These are phyloP conservation scores for Hippocampus comes DNA, from an alignment of 2,113 vertebrate species.

Conservation along the genomic window DNA sequence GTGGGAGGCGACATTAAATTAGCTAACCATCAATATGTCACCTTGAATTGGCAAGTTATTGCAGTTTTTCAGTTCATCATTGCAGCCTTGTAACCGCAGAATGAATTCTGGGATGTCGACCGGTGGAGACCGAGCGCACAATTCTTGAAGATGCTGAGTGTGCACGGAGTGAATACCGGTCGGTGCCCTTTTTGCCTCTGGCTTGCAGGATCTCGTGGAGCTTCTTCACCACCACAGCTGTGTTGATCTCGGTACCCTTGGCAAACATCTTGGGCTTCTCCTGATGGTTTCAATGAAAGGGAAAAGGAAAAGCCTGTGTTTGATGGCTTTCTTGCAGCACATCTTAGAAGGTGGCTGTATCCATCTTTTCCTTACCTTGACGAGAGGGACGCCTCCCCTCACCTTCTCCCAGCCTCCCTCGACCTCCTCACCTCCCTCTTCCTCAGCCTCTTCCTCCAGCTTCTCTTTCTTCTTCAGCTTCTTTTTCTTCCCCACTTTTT, in stretches of 20 bases:
- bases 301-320: neutral
- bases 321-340: neutral
- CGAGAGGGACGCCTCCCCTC: conserved; percentile 76
- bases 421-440: conserved; percentile 69
- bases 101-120: neutral
- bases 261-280: conserved; percentile 92
- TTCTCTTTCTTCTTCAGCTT: conserved; percentile 56
- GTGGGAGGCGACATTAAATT: no score
- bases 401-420: conserved; percentile 84
- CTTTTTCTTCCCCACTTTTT: conserved; percentile 71
- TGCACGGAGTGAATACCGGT: conserved; percentile 71
- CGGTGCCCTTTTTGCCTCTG: conserved; percentile 89
- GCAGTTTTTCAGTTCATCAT: no score
- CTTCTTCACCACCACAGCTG: conserved; percentile 84
- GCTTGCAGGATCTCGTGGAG: conserved; percentile 88
- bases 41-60: no score
- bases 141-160: neutral
- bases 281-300: conserved; percentile 31
- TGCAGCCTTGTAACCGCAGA: no score
- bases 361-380: conserved; percentile 72
- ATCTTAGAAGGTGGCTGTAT: neutral
- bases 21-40: no score
- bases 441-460: conserved; percentile 66
- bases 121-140: neutral
- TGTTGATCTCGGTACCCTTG: conserved; percentile 90